Base-by-base conservation (phyloP, 2,888 invertebrate genomes). In the Synanthedon tipuliformis region DNA sequence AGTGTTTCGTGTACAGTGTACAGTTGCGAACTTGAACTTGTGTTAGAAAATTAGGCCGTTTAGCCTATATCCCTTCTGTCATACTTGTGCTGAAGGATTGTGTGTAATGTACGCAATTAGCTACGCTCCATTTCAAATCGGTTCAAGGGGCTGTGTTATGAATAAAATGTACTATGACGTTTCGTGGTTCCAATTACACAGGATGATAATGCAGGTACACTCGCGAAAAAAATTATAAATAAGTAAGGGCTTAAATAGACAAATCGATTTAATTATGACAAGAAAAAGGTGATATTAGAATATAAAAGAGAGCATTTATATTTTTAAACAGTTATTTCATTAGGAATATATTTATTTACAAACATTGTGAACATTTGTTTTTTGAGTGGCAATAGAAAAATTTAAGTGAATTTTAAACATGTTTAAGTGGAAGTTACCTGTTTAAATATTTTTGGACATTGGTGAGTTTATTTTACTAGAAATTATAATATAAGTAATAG, bases 31-130 rank as follows among this genome's bases (percentile, higher is more conserved):
- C 74, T 81, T 79, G 77, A 78, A 78, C 74, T 81, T 74, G 69
- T 56, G 55, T 56, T 59, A 53, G 59, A 57, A 52, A 53, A 50
- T 52, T 66, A 64, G 63, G 63, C 71, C 65, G 71, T 74, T 68
- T 73, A 68, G 63, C 62, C 64, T 73, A 5, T 23, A 75, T 79
- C 81, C 79, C 78, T 75, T 77, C 83, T 85, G 84, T 77, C 72
- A 78, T 82, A 80, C 67, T 65, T 63, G 63, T 75, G 66, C 70
- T 61, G 68, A 71, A 34, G 34, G 34, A 34, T 34, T 34, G 75
- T 69, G 75, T 76, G 85, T 81, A 73, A 85, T 85, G 85, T 71
- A 75, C 66, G 66, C 79, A 78, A 85, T 86, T 85, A 81, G 82
- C 75, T 69, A 71, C 77, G 81, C 72, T 72, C 69, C 71, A 78